These are phyloP conservation scores for Isotomurus palustris DNA, from an alignment of 2,888 invertebrate species.

Conservation along the genomic window DNA sequence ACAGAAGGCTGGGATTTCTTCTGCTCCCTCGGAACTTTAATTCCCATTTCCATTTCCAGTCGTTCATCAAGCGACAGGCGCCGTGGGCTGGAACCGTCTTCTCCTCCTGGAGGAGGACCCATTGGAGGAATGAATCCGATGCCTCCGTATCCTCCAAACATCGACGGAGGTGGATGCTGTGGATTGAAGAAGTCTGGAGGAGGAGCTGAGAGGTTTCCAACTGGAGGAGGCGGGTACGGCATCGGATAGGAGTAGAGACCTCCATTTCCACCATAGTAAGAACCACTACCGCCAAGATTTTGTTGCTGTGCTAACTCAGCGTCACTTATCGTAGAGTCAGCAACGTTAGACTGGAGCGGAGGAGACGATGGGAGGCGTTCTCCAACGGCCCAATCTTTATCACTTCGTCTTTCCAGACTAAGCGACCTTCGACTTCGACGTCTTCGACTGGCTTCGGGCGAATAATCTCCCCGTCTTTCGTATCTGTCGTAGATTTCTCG, in stretches of 20 bases:
- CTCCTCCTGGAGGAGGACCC: constrained; percentile 8
- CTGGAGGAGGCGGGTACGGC: constrained; percentile 5
- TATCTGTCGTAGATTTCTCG: not conserved
- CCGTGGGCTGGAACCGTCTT: constrained; percentile 53
- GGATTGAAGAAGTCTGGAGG: constrained; percentile 13
- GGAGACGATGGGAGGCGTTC: constrained; percentile 16
- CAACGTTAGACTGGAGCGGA: constrained; percentile 53
- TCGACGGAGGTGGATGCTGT: not conserved
- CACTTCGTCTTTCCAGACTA: constrained; percentile 7
- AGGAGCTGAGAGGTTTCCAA: constrained; percentile 17
- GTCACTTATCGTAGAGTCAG: constrained; percentile 57
- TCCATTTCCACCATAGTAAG: not conserved
- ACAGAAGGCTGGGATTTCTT: constrained; percentile 5
- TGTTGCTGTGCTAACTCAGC: constrained; percentile 50
- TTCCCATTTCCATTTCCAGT: constrained; percentile 58
- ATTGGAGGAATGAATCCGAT: not conserved
- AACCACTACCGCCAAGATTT: not conserved
- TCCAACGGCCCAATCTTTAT: constrained; percentile 8
- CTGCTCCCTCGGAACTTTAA: constrained; percentile 34
- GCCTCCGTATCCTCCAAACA: not conserved
- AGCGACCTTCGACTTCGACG: constrained; percentile 10
- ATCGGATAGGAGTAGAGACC: not conserved
- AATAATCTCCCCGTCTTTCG: constrained; percentile 12
- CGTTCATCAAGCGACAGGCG: constrained; percentile 59
- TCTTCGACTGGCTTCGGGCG: constrained; percentile 21